Evolutionary conservation across 2,113 vertebrate species (phyloP).

Genomic region (Dicrurus megarhynchus): DNA sequence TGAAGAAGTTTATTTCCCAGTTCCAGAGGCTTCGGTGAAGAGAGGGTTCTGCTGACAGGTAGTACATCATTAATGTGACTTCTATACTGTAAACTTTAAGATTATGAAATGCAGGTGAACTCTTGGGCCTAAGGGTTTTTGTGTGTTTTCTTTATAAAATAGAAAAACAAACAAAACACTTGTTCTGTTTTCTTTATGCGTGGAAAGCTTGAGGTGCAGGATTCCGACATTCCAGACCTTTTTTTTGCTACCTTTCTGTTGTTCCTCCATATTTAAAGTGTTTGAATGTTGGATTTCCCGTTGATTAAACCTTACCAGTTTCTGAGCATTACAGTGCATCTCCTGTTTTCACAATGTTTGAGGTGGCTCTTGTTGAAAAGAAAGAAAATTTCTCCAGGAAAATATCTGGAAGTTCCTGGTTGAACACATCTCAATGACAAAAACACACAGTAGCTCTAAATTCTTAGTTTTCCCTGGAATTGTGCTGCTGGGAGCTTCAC

Average conservation of each 20-base stretch:
- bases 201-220: constrained; percentile 41
- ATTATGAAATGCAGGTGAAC: constrained; percentile 62
- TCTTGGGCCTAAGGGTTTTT: constrained; percentile 61
- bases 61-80: constrained; percentile 63
- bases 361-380: background rate
- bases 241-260: background rate
- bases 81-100: constrained; percentile 65
- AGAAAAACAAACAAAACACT: constrained; percentile 54
- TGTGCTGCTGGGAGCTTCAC: background rate
- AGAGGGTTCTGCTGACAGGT: constrained; percentile 55
- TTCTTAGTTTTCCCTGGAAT: background rate
- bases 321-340: background rate
- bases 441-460: background rate
- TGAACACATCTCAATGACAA: background rate
- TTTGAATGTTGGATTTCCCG: constrained; percentile 24
- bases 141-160: constrained; percentile 66
- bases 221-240: constrained; percentile 49
- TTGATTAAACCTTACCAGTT: constrained; percentile 43
- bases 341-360: background rate
- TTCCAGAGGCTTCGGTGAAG: constrained; percentile 16
- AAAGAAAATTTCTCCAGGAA: background rate
- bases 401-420: background rate
- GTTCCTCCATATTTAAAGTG: constrained; percentile 38
- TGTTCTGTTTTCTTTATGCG: constrained; percentile 51
- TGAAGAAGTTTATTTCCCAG: background rate